Conservation (phyloP, 2,113 vertebrate genomes). For the Hipposideros armiger region DNA sequence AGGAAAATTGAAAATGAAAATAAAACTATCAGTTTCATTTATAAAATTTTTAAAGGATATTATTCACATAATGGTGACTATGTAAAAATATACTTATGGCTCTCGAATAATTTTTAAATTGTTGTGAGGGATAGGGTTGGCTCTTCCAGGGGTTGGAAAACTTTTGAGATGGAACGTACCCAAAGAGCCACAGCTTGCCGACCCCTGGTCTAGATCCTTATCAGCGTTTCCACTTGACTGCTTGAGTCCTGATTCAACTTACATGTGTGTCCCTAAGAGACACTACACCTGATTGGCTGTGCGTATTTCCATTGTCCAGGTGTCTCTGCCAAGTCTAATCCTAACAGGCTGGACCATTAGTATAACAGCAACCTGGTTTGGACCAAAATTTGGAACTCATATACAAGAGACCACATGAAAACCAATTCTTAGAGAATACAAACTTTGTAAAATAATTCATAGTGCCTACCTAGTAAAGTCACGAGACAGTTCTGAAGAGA, state of each 20-base stretch:
- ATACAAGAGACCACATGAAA: neutral
- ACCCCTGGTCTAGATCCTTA: neutral
- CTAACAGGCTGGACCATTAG: neutral
- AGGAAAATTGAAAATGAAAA: too few relatives aligned
- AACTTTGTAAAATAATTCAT: neutral
- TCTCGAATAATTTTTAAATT: too few relatives aligned
- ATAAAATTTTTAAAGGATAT: too few relatives aligned
- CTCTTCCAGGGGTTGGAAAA: too few relatives aligned
- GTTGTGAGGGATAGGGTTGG: too few relatives aligned
- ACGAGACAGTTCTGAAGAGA: constrained; percentile 96
- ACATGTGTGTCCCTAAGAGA: neutral
- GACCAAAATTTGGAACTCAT: constrained; percentile 38
- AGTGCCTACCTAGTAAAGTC: constrained; percentile 99
- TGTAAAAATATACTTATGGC: too few relatives aligned
- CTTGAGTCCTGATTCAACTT: neutral
- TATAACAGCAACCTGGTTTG: neutral
- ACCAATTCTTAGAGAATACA: constrained; percentile 34
- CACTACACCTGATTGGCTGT: neutral
- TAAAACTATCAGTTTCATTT: too few relatives aligned
- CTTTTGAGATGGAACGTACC: too few relatives aligned
- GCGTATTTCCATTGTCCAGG: neutral
- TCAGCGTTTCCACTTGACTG: neutral
- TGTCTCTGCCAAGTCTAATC: neutral
- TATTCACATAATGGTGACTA: too few relatives aligned
- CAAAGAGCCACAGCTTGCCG: too few relatives aligned